phyloP scores from a whole-genome alignment of 2,113 vertebrate genomes.

The Jaculus jaculus region DNA sequence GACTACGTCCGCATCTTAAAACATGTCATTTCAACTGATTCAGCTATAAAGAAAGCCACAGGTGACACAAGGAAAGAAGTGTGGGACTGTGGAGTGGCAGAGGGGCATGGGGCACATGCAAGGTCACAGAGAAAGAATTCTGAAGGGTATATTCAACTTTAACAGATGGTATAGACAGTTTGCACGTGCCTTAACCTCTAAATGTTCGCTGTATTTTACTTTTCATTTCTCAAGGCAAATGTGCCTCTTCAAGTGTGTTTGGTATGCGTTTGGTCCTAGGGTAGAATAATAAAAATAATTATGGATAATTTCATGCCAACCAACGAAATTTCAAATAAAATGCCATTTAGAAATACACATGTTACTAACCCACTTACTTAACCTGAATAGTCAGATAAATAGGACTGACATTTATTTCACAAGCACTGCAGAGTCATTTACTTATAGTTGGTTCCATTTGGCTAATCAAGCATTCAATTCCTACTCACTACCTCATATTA shows the following conservation, averaged over 20 bases:
- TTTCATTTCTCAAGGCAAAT: background rate
- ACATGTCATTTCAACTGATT: too few relatives aligned
- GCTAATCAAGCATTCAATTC: background rate
- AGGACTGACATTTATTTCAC: background rate
- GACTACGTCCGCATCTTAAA: too few relatives aligned
- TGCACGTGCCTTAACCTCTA: background rate
- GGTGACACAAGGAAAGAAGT: background rate
- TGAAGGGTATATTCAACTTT: background rate
- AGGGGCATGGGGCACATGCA: too few relatives aligned
- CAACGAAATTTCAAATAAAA: conserved; percentile 33
- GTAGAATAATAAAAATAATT: background rate
- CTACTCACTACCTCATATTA: background rate
- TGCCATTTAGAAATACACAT: background rate
- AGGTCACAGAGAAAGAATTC: conserved; percentile 1
- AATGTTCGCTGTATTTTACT: background rate
- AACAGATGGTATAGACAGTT: background rate
- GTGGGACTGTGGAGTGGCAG: background rate
- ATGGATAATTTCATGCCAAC: background rate
- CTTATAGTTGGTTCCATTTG: background rate
- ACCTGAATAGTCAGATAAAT: background rate
- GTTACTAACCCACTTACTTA: background rate
- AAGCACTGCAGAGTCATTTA: background rate
- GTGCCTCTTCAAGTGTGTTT: background rate
- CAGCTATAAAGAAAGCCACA: too few relatives aligned
- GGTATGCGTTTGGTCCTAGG: background rate